Evolutionary conservation across 1,140 invertebrate genomes (phyloP).

Genomic region (Neodiprion fabricii): DNA sequence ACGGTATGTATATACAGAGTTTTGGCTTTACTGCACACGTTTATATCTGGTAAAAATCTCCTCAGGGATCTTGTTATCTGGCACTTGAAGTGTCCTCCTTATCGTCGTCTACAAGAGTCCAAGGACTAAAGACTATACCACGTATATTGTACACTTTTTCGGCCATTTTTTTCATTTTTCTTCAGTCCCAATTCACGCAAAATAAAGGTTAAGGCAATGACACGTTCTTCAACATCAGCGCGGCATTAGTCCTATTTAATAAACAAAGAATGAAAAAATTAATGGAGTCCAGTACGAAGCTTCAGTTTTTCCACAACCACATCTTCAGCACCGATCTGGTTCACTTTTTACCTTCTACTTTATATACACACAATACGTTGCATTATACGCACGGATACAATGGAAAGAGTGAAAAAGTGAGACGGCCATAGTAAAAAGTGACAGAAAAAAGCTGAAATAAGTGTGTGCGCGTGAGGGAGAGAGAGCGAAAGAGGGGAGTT

Average conservation of each 20-base stretch:
- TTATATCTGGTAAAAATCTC: constrained; percentile 54
- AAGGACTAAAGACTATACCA: too few relatives aligned
- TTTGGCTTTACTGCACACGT: constrained; percentile 43
- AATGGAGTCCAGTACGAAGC: too few relatives aligned
- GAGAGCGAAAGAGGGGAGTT: background rate
- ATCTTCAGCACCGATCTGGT: too few relatives aligned
- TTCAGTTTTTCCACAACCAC: too few relatives aligned
- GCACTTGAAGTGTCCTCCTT: constrained; percentile 19
- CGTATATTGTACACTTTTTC: too few relatives aligned
- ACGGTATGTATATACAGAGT: constrained; percentile 21
- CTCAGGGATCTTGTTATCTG: constrained; percentile 60
- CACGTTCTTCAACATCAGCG: constrained; percentile 15
- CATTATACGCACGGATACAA: too few relatives aligned
- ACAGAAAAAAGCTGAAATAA: background rate
- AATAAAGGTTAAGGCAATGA: constrained; percentile 23
- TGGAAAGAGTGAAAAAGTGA: too few relatives aligned
- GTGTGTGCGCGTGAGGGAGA: background rate
- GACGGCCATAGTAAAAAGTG: too few relatives aligned
- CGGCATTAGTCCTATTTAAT: background rate
- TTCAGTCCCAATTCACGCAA: background rate
- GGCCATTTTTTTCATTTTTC: background rate
- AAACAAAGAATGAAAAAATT: too few relatives aligned
- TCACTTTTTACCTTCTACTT: too few relatives aligned
- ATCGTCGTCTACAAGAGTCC: too few relatives aligned
- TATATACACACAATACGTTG: too few relatives aligned